Conservation (phyloP, 2,797 vertebrate genomes). For the Helarctos malayanus region DNA sequence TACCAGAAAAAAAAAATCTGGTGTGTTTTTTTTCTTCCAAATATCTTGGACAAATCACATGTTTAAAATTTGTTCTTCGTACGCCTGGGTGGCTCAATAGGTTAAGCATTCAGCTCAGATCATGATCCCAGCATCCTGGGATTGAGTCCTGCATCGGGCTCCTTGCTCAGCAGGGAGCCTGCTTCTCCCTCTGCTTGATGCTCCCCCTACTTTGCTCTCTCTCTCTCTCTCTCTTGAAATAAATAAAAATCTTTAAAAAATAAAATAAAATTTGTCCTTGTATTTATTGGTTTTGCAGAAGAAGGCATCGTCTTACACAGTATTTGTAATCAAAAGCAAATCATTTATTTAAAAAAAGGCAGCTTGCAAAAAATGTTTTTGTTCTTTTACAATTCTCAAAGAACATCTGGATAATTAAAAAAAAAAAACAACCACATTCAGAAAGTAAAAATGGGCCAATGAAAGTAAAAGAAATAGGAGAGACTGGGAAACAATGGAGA, state of each 20-base stretch:
- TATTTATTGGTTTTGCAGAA: slow-evolving; percentile 89
- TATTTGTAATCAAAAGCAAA: slow-evolving; percentile 89
- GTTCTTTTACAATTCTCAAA: slow-evolving; percentile 90
- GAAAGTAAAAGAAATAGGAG: neutral
- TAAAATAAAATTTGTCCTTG: slow-evolving; percentile 84
- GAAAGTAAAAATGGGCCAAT: slow-evolving; percentile 15
- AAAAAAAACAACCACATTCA: neutral
- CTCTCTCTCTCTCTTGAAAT: neutral
- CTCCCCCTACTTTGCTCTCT: no score
- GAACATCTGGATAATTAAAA: slow-evolving; percentile 89
- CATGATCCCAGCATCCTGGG: neutral
- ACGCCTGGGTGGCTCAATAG: neutral
- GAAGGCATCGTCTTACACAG: slow-evolving; percentile 86
- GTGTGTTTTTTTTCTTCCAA: slow-evolving; percentile 56
- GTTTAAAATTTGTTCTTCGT: slow-evolving; percentile 58
- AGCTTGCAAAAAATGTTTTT: slow-evolving; percentile 89
- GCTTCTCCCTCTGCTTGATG: neutral
- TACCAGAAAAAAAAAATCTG: slow-evolving; percentile 56
- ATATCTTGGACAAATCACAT: slow-evolving; percentile 86
- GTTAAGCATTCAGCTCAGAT: neutral
- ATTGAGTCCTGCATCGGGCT: neutral
- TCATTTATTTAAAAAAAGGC: slow-evolving; percentile 88
- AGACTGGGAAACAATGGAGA: neutral
- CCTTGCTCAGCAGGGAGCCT: no score
- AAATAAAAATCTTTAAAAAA: neutral